phyloP scores from a whole-genome alignment of 2,888 invertebrate genomes.

The Apamea monoglypha region DNA sequence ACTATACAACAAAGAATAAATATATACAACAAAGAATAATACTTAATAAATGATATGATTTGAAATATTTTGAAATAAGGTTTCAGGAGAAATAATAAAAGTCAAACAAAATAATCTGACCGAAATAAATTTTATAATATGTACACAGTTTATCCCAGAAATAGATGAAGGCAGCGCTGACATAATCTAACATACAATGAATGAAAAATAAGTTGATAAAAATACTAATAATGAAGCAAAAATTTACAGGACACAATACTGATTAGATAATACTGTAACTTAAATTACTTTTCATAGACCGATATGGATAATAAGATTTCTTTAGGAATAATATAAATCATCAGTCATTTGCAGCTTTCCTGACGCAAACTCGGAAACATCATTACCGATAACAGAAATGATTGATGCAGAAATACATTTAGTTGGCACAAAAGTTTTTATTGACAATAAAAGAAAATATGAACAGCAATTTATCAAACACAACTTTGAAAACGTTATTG shows the following conservation, averaged over 20 bases:
- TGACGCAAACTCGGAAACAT: constrained; percentile 20
- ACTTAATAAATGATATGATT: too few species aligned
- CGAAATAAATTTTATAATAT: background rate
- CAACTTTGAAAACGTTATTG: constrained; percentile 39
- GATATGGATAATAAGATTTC: background rate
- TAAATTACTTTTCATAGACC: background rate
- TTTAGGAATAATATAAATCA: background rate
- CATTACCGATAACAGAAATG: constrained; percentile 39
- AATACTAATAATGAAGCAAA: background rate
- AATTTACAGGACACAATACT: background rate
- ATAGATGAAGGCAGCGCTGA: background rate
- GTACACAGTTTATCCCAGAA: background rate
- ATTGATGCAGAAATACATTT: constrained; percentile 59
- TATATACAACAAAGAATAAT: constrained; percentile 35
- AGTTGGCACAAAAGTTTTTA: constrained; percentile 30
- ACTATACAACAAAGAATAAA: constrained; percentile 34
- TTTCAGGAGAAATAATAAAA: background rate
- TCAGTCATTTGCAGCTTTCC: constrained; percentile 22
- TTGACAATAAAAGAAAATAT: constrained; percentile 32
- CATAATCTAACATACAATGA: background rate
- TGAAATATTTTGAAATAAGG: constrained; percentile 26
- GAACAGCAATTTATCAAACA: constrained; percentile 60
- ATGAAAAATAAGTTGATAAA: too few species aligned
- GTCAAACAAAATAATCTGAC: background rate
- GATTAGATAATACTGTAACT: background rate